Evolutionary conservation across 2,797 vertebrate genomes (phyloP).

Genomic region (Synanceia verrucosa): DNA sequence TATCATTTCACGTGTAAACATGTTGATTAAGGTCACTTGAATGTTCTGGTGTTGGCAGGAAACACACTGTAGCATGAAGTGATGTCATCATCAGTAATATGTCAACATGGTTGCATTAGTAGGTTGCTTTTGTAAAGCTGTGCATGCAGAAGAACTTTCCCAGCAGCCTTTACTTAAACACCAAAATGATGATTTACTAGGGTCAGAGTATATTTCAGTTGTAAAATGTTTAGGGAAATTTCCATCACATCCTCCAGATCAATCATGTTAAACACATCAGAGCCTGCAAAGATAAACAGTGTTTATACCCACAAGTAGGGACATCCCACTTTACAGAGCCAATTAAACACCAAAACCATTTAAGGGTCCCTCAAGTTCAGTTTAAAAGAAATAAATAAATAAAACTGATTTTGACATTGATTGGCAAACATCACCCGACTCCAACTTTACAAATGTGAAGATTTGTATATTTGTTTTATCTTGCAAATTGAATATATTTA

Average conservation of each 20-base stretch:
- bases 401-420: too few relatives aligned
- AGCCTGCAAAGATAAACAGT: neutral
- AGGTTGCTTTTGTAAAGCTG: conserved; percentile 28
- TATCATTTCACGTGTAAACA: conserved; percentile 62
- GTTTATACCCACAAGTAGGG: neutral
- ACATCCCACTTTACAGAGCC: neutral
- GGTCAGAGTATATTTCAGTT: neutral
- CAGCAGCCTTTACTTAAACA: conserved; percentile 49
- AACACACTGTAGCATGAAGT: conserved; percentile 19
- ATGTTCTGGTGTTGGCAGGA: conserved; percentile 35
- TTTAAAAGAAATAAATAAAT: too few relatives aligned
- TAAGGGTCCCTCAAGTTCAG: neutral
- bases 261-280: neutral
- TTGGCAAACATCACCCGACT: neutral
- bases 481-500: neutral
- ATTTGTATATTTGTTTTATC: neutral
- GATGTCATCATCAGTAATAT: conserved; percentile 21
- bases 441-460: neutral
- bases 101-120: conserved; percentile 7
- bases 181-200: neutral
- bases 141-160: conserved; percentile 56
- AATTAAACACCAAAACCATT: neutral
- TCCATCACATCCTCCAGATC: neutral
- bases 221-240: neutral
- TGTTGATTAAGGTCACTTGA: conserved; percentile 66